Evolutionary conservation across 2,797 vertebrate genomes (phyloP), one percentile per base, ranked within the genome.

Genomic region (Zonotrichia albicollis): DNA sequence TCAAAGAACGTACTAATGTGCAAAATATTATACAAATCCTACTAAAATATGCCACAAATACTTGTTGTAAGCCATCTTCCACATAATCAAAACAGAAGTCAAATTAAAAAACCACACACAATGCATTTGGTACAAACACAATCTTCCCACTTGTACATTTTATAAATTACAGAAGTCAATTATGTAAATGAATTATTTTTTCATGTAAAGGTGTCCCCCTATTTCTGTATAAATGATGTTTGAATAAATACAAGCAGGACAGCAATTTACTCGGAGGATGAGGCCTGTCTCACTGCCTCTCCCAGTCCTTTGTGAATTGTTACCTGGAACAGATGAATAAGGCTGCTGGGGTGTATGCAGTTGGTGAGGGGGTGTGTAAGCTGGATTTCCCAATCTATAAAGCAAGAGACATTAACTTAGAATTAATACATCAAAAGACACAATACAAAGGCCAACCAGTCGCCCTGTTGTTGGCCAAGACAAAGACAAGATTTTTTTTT

Each of bases 311-410:
- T 68, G 61, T 43, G 65, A 90, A 58, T 79, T 94, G 27, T 97
- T 97, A 99, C 99, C 99, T 98, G 99, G 98, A 94, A 97, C 95
- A 95, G 98, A 95, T 43, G 97, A 98, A 80, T 97, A 98, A 95
- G 98, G 97, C 58, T 98, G 98, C 25, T 98, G 98, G 50, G 90
- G 95, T 19, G 94, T 84, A n/a, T 89, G 96, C 94, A 96, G 96
- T 64, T 94, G 97, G 70, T 89, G 95, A 89, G 94, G 84, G 30
- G 91, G 75, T 62, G 81, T 27, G 36, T 91, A 97, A 32, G 66
- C 18, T 79, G 97, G 94, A 90, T 96, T 96, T 80, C 92, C 97
- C 71, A 93, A 95, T 71, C 96, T 97, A 84, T 68, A 97, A 98
- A 57, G 85, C 13, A 96, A 94, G 90, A 96, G 25, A 95, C 46